Base-by-base conservation (phyloP, 92 coral and sea anemone species). In the Porites cylindrica region DNA sequence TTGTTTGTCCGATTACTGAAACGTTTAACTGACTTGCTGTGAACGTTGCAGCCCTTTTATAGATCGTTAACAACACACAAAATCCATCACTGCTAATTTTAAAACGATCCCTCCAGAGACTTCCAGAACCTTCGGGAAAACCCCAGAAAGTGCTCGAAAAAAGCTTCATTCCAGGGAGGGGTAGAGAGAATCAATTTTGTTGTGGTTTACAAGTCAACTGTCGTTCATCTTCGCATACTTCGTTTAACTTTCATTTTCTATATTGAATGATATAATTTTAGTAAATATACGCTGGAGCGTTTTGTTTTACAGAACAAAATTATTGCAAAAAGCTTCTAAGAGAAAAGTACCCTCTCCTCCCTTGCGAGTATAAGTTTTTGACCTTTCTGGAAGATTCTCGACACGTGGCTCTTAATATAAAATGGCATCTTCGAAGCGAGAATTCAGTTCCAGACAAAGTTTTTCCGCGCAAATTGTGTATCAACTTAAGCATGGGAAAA, bases 401-500 rank as follows among this genome's bases (percentile, higher is more conserved):
- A 5, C 66, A 70, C 11, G 29, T 68, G 76, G 6, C 1, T 23
- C 29, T 6, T 20, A 18, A 70, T 82, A 82, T 75, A 70, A 82
- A 38, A 38, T 38, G 47, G 58, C 56, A 10, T 20, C 21, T 24
- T 38, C 47, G 47, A 38, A 38, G 47, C 47, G 47, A 38, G 47
- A 38, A 4, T 38, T 38, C 6, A 38, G 19, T 11, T 56, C 12
- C 18, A 70, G 60, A 54, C 20, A 56, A 47, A 10, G 23, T 18
- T 10, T 18, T 47, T 38, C 47, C 47, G 47, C 7, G 19, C 17
- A 8, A 20, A 24, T 11, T 67, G 18, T 2, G 59, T 47, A 38
- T 63, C 17, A 62, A 13, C 18, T 19, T 7, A 20, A 6, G 2
- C 0, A 95, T 97, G 99, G 99, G 98, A 9, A 97, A 90, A 90